Conservation (phyloP, 2,797 vertebrate species). For the Melanotaenia parkinsoni region DNA sequence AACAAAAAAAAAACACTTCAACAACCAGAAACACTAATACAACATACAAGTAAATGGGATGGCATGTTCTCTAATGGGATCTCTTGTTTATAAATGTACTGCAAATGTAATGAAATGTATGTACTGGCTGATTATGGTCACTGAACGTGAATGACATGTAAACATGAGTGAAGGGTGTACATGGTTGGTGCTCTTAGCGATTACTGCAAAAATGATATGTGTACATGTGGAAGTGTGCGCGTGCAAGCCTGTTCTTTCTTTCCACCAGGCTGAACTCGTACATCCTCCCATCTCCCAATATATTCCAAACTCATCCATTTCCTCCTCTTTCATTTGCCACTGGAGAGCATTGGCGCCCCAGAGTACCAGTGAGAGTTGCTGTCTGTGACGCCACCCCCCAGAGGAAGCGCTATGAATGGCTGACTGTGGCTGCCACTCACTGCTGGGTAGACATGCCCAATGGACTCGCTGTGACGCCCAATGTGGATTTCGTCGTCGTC, state of each 20-base stretch:
- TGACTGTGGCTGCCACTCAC: constrained; percentile 89
- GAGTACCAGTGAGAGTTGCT: constrained; percentile 87
- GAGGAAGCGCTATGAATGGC: constrained; percentile 84
- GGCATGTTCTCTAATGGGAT: constrained; percentile 24
- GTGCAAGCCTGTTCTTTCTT: constrained; percentile 57
- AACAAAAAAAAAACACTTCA: background rate
- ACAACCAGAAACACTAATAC: constrained; percentile 35
- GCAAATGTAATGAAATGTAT: background rate
- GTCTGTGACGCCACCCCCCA: constrained; percentile 82
- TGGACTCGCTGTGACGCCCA: constrained; percentile 89
- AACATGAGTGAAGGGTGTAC: constrained; percentile 39
- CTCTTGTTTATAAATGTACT: constrained; percentile 18
- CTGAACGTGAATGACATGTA: constrained; percentile 36
- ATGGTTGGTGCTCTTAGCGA: constrained; percentile 40
- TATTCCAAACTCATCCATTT: constrained; percentile 24
- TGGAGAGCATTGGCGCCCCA: constrained; percentile 81
- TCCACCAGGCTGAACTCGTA: constrained; percentile 42
- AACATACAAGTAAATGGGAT: constrained; percentile 31
- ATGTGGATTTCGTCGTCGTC: constrained; percentile 98
- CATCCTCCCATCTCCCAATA: constrained; percentile 25
- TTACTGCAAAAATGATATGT: constrained; percentile 34
- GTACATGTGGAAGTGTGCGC: constrained; percentile 47
- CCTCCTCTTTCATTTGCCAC: constrained; percentile 76
- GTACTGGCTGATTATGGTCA: constrained; percentile 38
- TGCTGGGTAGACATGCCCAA: constrained; percentile 96